Base-by-base conservation (phyloP, 1,140 invertebrate species). In the Ceratina australensis region DNA sequence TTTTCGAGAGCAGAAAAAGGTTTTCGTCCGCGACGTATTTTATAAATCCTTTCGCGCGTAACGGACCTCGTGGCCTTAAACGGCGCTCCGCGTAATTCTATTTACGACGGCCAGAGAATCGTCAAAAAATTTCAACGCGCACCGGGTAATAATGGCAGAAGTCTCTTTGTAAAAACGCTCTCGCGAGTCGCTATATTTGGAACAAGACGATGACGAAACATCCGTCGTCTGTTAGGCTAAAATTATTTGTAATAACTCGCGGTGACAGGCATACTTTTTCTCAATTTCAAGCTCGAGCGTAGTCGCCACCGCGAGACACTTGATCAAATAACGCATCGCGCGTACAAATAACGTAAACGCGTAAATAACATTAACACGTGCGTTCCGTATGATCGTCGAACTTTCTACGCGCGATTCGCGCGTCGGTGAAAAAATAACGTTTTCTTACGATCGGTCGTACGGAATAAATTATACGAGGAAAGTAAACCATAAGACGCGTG, bases 331-430 rank as follows among this genome's bases (percentile, higher is more conserved):
- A 33, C 42, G 57, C 66, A 79, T 56, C 67, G 52, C 78, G 76
- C 79, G 56, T 76, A 84, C 80, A 85, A 85, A 85, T 85, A 85
- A 85, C 80, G 77, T 77, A 82, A 74, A 65, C 75, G 76, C 83
- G 83, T 85, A 84, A 85, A 85, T 75, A 85, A 85, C 77, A 85
- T 82, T 84, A 85, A 81, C 79, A 79, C 64, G 82, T 52, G 59
- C 24, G 10, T 61, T 52, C 22, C n/a, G 24, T 28, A n/a, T 50
- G 74, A 26, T 56, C 59, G 63, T 84, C 52, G 75, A 77, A 63
- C 64, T 81, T 79, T 63, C 63, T 24, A 79, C 77, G 20, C 63
- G 57, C n/a, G 15, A 72, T 79, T 71, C 56, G 64, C 64, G 50
- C 28, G 1, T 26, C 28, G 18, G 8, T 0, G 20, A 0, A 1